Base-by-base conservation (phyloP, 2,888 invertebrate species). In the Tenthredo livida region DNA sequence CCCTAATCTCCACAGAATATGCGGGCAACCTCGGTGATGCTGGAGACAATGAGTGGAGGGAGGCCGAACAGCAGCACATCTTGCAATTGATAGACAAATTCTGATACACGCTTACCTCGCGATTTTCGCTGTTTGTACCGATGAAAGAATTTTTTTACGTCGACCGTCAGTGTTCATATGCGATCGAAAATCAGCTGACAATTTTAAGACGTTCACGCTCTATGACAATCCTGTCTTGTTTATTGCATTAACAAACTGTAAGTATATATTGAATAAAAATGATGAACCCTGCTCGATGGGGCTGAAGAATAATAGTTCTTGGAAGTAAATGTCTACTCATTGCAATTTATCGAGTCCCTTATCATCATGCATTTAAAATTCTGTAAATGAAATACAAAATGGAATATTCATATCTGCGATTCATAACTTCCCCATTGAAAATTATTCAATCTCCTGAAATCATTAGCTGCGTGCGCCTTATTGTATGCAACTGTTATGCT, bases 11-110 rank as follows among this genome's bases (percentile, higher is more conserved):
- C 92, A 25, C 94, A 97, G 98, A 99, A 94, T 99, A 98, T 93
- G 98, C 98, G 40, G 98, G 98, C 17, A 99, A 99, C 94, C 95
- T 99, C 88, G 99, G 98, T 0, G 98, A 98, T 90, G 97, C 96
- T 40, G 98, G 97, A 84, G 97, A 97, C 91, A 95, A 96, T 70
- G 97, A 97, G 89, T 97, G 97, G 96, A 95, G 97, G 89, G 97
- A 97, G 92, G 96, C 97, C 89, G 98, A 98, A 91, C 98, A 98
- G 91, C 97, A 98, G 89, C 97, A 98, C 92, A 98, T 99, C 92
- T 94, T 98, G 88, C 97, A 98, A 93, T 95, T 99, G 89, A 97
- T 99, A 77, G 98, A 99, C 94, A 98, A 98, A 94, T 98, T 99
- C 94, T 98, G 96, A 95, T 87, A 65, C 70, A 75, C 78, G 37